Evolutionary conservation across 2,797 vertebrate species (phyloP), one percentile per base, ranked within the genome.

Genomic region (Chelonia mydas): DNA sequence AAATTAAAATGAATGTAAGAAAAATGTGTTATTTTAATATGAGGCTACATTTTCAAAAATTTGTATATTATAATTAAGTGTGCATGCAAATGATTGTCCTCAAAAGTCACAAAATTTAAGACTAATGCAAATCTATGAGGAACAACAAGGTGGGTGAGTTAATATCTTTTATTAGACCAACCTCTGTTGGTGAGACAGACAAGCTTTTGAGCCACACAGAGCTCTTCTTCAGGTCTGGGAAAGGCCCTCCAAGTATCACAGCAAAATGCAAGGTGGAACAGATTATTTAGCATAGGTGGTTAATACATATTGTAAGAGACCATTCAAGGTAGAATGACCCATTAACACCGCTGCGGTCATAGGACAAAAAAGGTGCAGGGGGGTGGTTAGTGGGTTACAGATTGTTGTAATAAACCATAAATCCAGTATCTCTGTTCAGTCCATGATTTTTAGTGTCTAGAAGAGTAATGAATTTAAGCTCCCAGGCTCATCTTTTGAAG

Each of bases 21-120:
- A 74, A 74, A 74, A 41, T 41, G 5, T 41, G 37, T 23, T 25
- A 54, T 45, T 41, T 25, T 41, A 23, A 74, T 12, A 25, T 74
- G n/a, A 45, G 21, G 68, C 11, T 74, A 45, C 31, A 33, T 45
- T 74, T 74, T 74, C 37, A 41, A 41, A 89, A 94, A 49, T 55
- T 81, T 10, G 45, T 16, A 31, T 91, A 82, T 33, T 16, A 72
- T 81, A 86, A 93, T 11, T 1, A 91, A 93, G 33, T 61, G 83
- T 31, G 91, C 45, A 79, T 81, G 59, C 9, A 95, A 91, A 89
- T 90, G 47, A 94, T 10, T 41, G 5, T 68, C 74, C 68, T 37
- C 57, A 78, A 92, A 33, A 89, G 53, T 37, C 47, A 23, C 28
- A 76, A 15, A 74, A 37, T 95, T 97, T 90, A 57, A 86, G 37